Evolutionary conservation across 30 jellyfish, hydroid and myxozoan species (phyloP).

Genomic region (Catostylus mosaicus): DNA sequence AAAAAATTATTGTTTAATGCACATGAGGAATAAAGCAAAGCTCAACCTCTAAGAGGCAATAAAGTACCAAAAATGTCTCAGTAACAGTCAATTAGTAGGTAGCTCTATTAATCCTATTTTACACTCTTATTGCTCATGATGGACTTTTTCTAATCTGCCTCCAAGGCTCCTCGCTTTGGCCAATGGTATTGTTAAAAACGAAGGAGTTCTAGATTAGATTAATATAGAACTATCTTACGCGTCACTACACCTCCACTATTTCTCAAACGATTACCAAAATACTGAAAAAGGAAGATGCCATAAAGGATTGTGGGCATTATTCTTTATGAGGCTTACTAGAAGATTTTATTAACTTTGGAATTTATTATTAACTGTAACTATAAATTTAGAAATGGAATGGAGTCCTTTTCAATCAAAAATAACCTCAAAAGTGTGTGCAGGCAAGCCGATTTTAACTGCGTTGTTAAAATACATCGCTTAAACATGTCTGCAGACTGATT

Average conservation of each 20-base stretch:
- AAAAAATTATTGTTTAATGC: neutral
- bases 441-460: no score
- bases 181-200: neutral
- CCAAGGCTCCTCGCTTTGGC: slow-evolving; percentile 7
- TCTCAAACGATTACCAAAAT: neutral
- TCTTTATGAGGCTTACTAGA: slow-evolving; percentile 5
- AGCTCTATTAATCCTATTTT: neutral
- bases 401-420: no score
- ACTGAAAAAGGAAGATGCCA: neutral
- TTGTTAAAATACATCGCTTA: no score
- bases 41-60: neutral
- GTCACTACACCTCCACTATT: neutral
- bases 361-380: no score
- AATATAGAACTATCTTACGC: slow-evolving; percentile 3
- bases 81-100: neutral
- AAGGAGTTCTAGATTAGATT: slow-evolving; percentile 8
- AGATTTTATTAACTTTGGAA: slow-evolving; percentile 1
- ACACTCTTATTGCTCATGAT: slow-evolving; percentile 1
- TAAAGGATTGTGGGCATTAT: slow-evolving; percentile 10
- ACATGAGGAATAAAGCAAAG: neutral
- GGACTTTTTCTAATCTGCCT: slow-evolving; percentile 17
- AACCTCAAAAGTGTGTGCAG: no score
- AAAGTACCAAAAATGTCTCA: neutral
- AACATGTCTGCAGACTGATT: no score
- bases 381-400: no score